Percentiles rank a stretch among this genome's conserved stretches.
Evolutionary conservation across 2,888 invertebrate species (phyloP).

Genomic region (Dione juno): DNA sequence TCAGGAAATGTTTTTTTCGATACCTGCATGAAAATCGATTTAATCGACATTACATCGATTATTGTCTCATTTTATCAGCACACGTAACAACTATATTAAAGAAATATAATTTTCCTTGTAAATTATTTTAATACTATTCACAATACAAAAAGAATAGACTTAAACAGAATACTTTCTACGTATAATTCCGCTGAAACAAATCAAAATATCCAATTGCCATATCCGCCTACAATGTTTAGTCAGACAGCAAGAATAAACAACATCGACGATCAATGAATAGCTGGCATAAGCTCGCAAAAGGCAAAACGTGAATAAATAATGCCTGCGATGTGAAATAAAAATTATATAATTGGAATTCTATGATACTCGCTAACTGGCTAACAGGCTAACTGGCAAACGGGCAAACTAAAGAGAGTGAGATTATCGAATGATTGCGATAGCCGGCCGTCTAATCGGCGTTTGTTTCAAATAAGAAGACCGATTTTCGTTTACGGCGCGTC

Average conservation of each 20-base stretch:
- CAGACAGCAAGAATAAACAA: constrained; percentile 28
- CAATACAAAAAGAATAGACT: not conserved
- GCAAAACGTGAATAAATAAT: constrained; percentile 31
- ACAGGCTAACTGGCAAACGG: constrained; percentile 39
- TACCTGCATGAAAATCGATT: too few relatives aligned
- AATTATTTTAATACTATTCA: too few relatives aligned
- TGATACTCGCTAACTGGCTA: constrained; percentile 40
- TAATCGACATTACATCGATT: too few relatives aligned
- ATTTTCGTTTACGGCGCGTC: constrained; percentile 53
- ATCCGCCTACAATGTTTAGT: constrained; percentile 26
- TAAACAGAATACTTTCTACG: not conserved
- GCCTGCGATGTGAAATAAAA: constrained; percentile 19
- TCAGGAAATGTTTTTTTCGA: too few relatives aligned
- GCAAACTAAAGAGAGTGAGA: constrained; percentile 41
- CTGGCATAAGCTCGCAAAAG: constrained; percentile 24
- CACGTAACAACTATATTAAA: too few relatives aligned
- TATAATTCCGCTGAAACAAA: not conserved
- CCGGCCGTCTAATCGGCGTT: constrained; percentile 54
- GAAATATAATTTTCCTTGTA: too few relatives aligned
- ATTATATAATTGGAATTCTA: constrained; percentile 40
- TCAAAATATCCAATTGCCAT: constrained; percentile 5
- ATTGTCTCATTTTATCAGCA: too few relatives aligned
- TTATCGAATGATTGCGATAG: constrained; percentile 44
- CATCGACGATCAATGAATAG: constrained; percentile 23
- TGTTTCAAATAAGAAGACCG: constrained; percentile 56